A percentile compares a stretch with the other conserved stretches of the same genome.
phyloP scores from a whole-genome alignment of 2,113 vertebrate genomes.

The Hippocampus barbouri region DNA sequence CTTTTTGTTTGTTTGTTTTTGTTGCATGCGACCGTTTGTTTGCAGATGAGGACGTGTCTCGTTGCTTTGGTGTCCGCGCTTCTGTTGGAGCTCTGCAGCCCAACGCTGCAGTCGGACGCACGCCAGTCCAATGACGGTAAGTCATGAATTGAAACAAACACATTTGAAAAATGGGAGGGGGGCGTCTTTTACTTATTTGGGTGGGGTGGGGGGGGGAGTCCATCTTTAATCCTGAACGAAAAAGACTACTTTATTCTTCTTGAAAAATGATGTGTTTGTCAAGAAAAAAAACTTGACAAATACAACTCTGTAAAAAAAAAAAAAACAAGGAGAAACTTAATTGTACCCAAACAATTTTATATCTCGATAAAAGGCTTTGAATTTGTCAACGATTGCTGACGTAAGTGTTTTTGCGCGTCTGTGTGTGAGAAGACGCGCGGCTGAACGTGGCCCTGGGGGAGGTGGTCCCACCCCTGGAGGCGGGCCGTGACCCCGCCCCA shows the following conservation, averaged over 20 bases:
- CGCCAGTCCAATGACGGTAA: slow-evolving; percentile 30
- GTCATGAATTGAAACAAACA: slow-evolving; percentile 8
- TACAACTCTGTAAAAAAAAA: too few relatives aligned
- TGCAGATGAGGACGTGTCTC: slow-evolving; percentile 48
- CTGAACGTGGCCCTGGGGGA: slow-evolving; percentile 51
- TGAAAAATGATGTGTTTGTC: too few relatives aligned
- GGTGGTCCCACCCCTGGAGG: slow-evolving; percentile 48
- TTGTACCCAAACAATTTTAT: too few relatives aligned
- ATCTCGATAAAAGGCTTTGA: too few relatives aligned
- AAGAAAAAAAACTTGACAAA: too few relatives aligned
- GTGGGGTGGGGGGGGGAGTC: too few relatives aligned
- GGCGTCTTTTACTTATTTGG: too few relatives aligned
- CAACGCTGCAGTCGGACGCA: slow-evolving; percentile 35
- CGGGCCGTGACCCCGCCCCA: slow-evolving; percentile 7
- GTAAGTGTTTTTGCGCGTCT: not conserved
- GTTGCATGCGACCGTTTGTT: not conserved
- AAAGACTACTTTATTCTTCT: too few relatives aligned
- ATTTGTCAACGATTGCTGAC: not conserved
- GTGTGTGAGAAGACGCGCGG: slow-evolving; percentile 28
- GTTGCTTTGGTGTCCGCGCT: slow-evolving; percentile 30
- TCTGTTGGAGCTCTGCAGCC: slow-evolving; percentile 42
- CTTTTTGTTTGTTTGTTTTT: too few relatives aligned
- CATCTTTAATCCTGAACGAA: too few relatives aligned
- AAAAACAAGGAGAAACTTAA: too few relatives aligned
- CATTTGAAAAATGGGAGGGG: not conserved